phyloP scores from a whole-genome alignment of 2,113 vertebrate genomes.

The Apodemus speciosus region DNA sequence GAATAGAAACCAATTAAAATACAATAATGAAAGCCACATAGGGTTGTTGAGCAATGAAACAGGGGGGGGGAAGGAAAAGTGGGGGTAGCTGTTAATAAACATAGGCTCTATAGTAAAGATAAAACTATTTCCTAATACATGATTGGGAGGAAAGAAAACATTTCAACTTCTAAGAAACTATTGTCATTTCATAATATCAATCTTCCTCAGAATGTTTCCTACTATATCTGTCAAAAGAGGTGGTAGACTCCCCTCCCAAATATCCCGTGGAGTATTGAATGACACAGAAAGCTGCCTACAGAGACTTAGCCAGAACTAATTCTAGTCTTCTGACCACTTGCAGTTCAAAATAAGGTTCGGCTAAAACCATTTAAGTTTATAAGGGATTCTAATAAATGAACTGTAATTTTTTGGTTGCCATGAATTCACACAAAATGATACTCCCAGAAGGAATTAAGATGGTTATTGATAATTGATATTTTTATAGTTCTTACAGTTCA shows the following conservation, averaged over 20 bases:
- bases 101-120: background rate
- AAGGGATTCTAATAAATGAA: background rate
- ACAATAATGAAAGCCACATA: background rate
- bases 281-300: background rate
- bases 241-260: background rate
- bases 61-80: background rate
- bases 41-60: conserved; percentile 23
- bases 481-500: background rate
- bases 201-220: conserved; percentile 17
- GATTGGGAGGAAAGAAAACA: background rate
- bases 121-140: conserved; percentile 24
- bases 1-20: conserved; percentile 32
- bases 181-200: background rate
- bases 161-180: conserved; percentile 37
- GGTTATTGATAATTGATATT: background rate
- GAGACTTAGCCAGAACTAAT: conserved; percentile 29
- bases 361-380: background rate
- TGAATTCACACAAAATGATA: background rate
- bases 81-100: background rate
- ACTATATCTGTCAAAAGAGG: background rate
- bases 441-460: background rate
- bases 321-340: background rate
- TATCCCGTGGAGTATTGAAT: background rate
- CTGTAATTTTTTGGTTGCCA: background rate
- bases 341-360: background rate